Conservation (phyloP, 2,888 invertebrate species). For the Cabera pusaria region DNA sequence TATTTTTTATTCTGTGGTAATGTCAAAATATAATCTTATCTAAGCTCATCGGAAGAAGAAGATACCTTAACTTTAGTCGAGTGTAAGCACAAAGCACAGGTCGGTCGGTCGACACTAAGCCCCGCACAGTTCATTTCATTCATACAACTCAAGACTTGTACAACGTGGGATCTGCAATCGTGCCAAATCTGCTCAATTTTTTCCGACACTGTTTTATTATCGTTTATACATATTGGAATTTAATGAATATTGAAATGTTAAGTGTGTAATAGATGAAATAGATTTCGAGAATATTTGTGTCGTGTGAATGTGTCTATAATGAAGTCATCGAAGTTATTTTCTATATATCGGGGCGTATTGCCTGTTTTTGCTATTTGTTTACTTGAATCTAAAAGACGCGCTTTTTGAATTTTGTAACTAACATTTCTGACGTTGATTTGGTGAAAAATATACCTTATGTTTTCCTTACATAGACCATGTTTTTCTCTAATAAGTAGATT, state of each 20-base stretch:
- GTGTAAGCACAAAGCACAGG: too few relatives aligned
- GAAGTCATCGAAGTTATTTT: slow-evolving; percentile 32
- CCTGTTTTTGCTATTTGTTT: slow-evolving; percentile 19
- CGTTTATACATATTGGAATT: slow-evolving; percentile 44
- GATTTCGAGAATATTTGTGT: slow-evolving; percentile 35
- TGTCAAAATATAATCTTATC: too few relatives aligned
- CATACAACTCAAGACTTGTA: slow-evolving; percentile 34
- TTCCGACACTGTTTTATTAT: slow-evolving; percentile 47
- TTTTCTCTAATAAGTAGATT: not conserved
- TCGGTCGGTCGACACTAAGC: slow-evolving; percentile 4
- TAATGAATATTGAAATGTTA: slow-evolving; percentile 40
- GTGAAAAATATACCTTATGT: too few relatives aligned
- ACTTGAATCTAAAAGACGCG: not conserved
- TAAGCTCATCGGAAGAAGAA: too few relatives aligned
- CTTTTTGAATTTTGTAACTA: too few relatives aligned
- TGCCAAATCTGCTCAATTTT: slow-evolving; percentile 77
- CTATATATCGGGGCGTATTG: slow-evolving; percentile 22
- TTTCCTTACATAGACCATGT: too few relatives aligned
- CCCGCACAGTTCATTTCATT: slow-evolving; percentile 30
- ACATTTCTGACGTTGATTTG: too few relatives aligned
- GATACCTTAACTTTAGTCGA: too few relatives aligned
- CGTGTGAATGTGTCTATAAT: slow-evolving; percentile 38
- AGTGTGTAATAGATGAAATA: slow-evolving; percentile 40
- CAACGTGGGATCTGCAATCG: slow-evolving; percentile 48
- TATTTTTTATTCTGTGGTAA: too few relatives aligned